These are phyloP conservation scores for Amblyjoppa fuscipennis DNA, from an alignment of 2,888 invertebrate genomes.

Conservation along the genomic window DNA sequence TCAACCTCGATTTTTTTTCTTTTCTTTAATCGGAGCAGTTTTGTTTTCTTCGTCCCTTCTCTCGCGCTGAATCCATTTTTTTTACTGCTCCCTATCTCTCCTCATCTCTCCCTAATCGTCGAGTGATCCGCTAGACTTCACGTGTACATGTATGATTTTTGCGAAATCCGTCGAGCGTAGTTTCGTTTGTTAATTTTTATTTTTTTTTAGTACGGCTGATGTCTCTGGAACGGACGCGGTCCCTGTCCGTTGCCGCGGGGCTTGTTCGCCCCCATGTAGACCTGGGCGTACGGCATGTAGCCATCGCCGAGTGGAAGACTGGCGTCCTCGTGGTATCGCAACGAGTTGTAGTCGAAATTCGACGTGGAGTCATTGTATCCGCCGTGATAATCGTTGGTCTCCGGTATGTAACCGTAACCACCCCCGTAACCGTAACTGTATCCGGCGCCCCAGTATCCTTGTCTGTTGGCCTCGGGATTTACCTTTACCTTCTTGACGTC, in stretches of 20 bases:
- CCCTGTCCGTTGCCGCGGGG: slow-evolving; percentile 83
- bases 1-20: slow-evolving; percentile 42
- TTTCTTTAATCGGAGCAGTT: slow-evolving; percentile 5
- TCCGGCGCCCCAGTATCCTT: slow-evolving; percentile 83
- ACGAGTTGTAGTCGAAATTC: slow-evolving; percentile 81
- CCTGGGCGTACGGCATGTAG: slow-evolving; percentile 77
- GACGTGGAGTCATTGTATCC: slow-evolving; percentile 84
- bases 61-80: slow-evolving; percentile 29
- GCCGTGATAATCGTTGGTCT: slow-evolving; percentile 81
- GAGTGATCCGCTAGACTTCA: slow-evolving; percentile 63
- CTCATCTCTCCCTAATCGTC: slow-evolving; percentile 32
- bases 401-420: slow-evolving; percentile 82
- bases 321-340: slow-evolving; percentile 65
- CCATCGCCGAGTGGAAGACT: slow-evolving; percentile 82
- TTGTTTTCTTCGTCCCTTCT: slow-evolving; percentile 1
- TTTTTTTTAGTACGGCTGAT: slow-evolving; percentile 82
- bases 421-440: slow-evolving; percentile 82
- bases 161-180: slow-evolving; percentile 63
- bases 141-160: slow-evolving; percentile 67
- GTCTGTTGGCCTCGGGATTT: slow-evolving; percentile 85
- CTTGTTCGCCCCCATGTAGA: slow-evolving; percentile 79
- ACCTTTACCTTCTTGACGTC: slow-evolving; percentile 87
- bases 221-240: slow-evolving; percentile 84
- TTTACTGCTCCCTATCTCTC: slow-evolving; percentile 21
- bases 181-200: background rate